Base-by-base conservation (phyloP, 2,888 invertebrate genomes). In the Erebia aethiops region DNA sequence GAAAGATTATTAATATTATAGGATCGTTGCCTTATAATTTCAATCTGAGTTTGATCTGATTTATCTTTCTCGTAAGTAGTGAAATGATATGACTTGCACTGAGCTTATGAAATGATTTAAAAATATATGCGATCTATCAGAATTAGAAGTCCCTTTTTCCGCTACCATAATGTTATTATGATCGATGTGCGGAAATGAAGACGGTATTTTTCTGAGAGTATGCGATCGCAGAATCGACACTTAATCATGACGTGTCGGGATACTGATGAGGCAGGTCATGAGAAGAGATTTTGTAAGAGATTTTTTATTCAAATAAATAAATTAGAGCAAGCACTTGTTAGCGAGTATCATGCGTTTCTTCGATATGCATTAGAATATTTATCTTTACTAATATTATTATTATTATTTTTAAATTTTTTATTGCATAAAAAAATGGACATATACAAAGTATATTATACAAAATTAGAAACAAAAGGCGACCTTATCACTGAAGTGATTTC, bases 131-230 rank as follows among this genome's bases (percentile, higher is more conserved):
- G 87, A 92, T 92, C 91, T 89, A 92, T 92, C 92, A 91, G 90
- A 90, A 92, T 91, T 88, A 91, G 85, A 88, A 86, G 88, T 89
- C 88, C 90, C 89, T 66, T 89, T 87, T 81, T 81, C 87, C 88
- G 91, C 90, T 91, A 86, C 82, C 80, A 57, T 2, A n/a, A 52
- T 52, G 18, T 18, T 46, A 75, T 75, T 83, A 90, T 92, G 92
- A 92, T 92, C 89, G 92, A 92, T 92, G 92, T 82, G 85, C 89
- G 91, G 92, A 92, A 92, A 92, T 92, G 90, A 90, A 92, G 88
- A 86, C 84, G 89, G 91, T 91, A 87, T 91, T 89, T 90, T 92
- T 88, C 87, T 88, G 86, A 89, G 87, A 88, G 89, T 84, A 82
- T 81, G 81, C 84, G 86, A 86, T 88, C 64, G 84, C 85, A 75